Evolutionary conservation across 2,797 vertebrate species (phyloP), one percentile per base, ranked within the genome.

Genomic region (Podarcis lilfordi): DNA sequence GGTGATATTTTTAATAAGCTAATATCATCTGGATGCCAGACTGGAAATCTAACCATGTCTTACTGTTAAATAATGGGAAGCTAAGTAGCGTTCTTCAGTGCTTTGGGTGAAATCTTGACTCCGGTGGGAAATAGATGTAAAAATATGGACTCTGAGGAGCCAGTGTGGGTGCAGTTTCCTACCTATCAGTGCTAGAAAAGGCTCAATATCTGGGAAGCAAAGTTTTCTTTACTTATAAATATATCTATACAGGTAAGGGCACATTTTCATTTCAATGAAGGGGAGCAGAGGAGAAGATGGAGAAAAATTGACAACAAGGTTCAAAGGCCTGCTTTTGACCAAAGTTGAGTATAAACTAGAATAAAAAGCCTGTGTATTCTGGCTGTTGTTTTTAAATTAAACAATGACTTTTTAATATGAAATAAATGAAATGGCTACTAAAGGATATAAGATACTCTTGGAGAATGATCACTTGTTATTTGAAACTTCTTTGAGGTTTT

Each of bases 1-100:
- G 11, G 80, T 93, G 84, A 76, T 91, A 74, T 21, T 81, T 93
- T 4, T 89, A 93, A 92, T 83, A 90, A 80, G 76, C 72, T 95
- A 93, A 95, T 93, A 92, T 92, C 86, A 59, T 91, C 88, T 94
- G 80, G 72, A 76, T 72, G 87, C 89, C 80, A 45, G 89, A 86
- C 77, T 29, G 2, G 64, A 94, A 91, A 89, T 87, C 17, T 92
- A 72, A 59, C 89, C 76, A 86, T 89, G 77, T 43, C 91, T 61
- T 92, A 85, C 86, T 92, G 87, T 91, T 90, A 88, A 68, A 84
- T 59, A 85, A 90, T 5, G 4, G 55, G 27, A n/a, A 64, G 45
- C 23, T 90, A 84, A 64, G 29, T 84, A 45, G 43, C 19, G 37
- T 69, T 37, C 5, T 21, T 55, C n/a, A 84, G 37, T 79, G 75